Base-by-base conservation (phyloP, 2,113 vertebrate species). In the Stictonetta naevosa region DNA sequence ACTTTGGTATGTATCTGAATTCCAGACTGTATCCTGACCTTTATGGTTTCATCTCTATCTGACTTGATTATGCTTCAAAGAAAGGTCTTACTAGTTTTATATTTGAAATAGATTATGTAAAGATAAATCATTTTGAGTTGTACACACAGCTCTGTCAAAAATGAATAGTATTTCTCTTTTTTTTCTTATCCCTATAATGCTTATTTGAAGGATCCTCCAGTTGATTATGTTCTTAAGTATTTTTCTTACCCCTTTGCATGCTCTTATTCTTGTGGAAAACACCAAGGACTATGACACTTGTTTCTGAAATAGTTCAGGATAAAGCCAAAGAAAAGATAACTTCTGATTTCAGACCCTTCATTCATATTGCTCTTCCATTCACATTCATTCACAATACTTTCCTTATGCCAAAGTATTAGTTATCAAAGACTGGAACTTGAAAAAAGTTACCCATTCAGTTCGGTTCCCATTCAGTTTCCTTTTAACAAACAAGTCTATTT, bases 51-150 rank as follows among this genome's bases (percentile, higher is more conserved):
- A 18, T 91, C 59, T 94, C 40, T 89, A 60, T 92, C 84, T 80
- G 71, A 87, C 84, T 92, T 79, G 48, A 76, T 80, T 76, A 25
- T 84, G 78, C 86, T 95, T 86, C 90, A 89, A 80, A 95, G 81
- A 95, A 92, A 88, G 79, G 75, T 92, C 67, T 95, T 76, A 33
- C 82, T 92, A 71, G 71, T 85, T 87, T 80, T 93, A 29, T 74
- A 91, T 80, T 63, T 93, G 92, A 96, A 90, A 93, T 63, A 91
- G 87, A 91, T 97, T 91, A 92, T 90, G 77, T 69, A 73, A 72
- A 91, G 82, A 71, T 93, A 60, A 91, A 87, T 94, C 46, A 84
- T 67, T 91, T 76, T 50, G 22, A 66, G n/a, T 17, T 83, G 25
- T 79, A 90, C 63, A 66, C 74, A 42, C n/a, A 66, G 19, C n/a